Evolutionary conservation across 2,113 vertebrate genomes (phyloP).

Genomic region (Zonotrichia leucophrys): DNA sequence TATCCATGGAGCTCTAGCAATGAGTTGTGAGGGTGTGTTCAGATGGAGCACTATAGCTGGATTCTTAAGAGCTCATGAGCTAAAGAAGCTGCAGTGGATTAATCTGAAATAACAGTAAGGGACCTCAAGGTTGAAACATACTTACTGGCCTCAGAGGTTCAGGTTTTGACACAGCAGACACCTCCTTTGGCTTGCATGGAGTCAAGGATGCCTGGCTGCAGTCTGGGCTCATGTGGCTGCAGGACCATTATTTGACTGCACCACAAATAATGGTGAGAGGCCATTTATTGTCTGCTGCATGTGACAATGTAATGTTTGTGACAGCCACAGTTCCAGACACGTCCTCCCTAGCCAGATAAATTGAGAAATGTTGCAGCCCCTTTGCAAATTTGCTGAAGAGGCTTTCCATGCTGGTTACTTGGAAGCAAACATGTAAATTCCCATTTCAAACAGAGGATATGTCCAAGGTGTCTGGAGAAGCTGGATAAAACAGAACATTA

Average conservation of each 20-base stretch:
- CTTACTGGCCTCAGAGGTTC: background rate
- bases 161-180: background rate
- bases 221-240: background rate
- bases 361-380: background rate
- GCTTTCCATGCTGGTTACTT: background rate
- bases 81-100: background rate
- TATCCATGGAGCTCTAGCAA: background rate
- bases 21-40: background rate
- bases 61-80: background rate
- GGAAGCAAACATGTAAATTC: background rate
- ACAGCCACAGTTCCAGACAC: background rate
- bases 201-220: background rate
- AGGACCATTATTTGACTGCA: too few species aligned
- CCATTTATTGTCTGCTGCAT: background rate
- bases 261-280: background rate
- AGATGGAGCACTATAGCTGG: background rate
- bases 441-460: background rate
- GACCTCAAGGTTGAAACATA: background rate
- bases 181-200: background rate
- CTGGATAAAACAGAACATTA: background rate
- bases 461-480: background rate
- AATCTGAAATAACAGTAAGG: background rate
- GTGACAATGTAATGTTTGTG: fast-evolving
- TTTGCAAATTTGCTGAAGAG: background rate
- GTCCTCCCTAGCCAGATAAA: background rate